A percentile compares a stretch with the other conserved stretches of the same genome.
These are phyloP conservation scores for Listronotus oregonensis DNA, from an alignment of 1,140 invertebrate genomes.

Conservation along the genomic window DNA sequence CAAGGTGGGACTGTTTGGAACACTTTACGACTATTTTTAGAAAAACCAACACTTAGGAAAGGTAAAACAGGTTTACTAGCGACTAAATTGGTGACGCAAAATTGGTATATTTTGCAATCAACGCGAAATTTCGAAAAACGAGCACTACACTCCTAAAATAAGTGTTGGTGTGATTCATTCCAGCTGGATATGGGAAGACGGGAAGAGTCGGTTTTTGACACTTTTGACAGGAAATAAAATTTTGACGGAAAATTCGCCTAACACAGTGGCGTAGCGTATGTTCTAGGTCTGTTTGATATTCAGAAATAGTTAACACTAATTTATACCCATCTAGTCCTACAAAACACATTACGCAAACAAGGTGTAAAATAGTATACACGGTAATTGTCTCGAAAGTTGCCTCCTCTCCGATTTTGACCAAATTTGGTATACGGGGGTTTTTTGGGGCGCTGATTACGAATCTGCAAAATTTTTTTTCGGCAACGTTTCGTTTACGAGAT, in stretches of 20 bases:
- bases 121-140: conserved; percentile 6
- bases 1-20: conserved; percentile 16
- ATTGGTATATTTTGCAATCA: background rate
- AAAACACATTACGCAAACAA: no score
- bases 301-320: no score
- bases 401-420: no score
- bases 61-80: background rate
- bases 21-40: conserved; percentile 10
- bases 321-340: no score
- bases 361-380: no score
- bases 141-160: conserved; percentile 12
- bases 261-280: background rate
- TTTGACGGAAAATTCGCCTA: background rate
- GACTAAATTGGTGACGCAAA: conserved; percentile 15
- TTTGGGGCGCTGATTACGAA: no score
- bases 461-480: no score
- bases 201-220: background rate
- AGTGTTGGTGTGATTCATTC: conserved; percentile 16
- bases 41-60: background rate
- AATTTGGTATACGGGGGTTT: no score
- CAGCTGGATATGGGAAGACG: background rate
- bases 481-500: no score
- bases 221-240: conserved; percentile 5
- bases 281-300: no score
- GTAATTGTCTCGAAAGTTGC: no score